A percentile compares a stretch with the other conserved stretches of the same genome.
Conservation (phyloP, 2,888 invertebrate species). For the Andrena praecox region DNA sequence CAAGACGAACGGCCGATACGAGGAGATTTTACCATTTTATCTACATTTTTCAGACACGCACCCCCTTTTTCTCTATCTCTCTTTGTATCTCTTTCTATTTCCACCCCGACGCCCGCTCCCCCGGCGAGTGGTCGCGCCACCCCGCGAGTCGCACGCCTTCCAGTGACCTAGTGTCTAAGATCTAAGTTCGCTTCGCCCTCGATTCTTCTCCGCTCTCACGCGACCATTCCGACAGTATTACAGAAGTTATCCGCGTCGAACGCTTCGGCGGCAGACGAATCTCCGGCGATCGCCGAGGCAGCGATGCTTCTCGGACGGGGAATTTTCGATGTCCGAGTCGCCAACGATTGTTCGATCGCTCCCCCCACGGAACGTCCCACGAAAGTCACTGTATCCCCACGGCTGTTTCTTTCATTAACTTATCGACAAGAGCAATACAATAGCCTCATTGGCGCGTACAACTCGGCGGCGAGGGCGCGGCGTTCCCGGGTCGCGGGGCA, state of each 20-base stretch:
- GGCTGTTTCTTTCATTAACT: background rate
- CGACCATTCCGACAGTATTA: no score
- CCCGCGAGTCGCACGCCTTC: conserved; percentile 45
- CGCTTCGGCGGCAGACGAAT: no score
- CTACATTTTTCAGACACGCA: conserved; percentile 65
- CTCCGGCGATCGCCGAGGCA: no score
- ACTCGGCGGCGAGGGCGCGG: conserved; percentile 42
- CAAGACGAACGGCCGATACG: conserved; percentile 39
- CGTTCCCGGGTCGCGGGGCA: conserved; percentile 41
- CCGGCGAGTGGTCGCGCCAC: no score
- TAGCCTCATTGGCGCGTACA: conserved; percentile 56
- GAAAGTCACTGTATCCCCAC: background rate
- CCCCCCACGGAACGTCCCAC: background rate
- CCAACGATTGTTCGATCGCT: background rate
- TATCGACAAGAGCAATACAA: conserved; percentile 57
- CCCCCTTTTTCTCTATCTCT: conserved; percentile 58
- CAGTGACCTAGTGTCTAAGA: conserved; percentile 42
- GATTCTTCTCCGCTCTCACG: no score
- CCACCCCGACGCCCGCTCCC: conserved; percentile 37
- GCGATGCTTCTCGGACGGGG: background rate
- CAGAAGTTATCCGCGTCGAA: no score
- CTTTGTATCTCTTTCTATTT: conserved; percentile 63
- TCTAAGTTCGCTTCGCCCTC: no score
- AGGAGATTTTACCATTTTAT: conserved; percentile 62
- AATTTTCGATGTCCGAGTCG: no score